Conservation (phyloP, 2,113 vertebrate species). For the Chinchilla lanigera region DNA sequence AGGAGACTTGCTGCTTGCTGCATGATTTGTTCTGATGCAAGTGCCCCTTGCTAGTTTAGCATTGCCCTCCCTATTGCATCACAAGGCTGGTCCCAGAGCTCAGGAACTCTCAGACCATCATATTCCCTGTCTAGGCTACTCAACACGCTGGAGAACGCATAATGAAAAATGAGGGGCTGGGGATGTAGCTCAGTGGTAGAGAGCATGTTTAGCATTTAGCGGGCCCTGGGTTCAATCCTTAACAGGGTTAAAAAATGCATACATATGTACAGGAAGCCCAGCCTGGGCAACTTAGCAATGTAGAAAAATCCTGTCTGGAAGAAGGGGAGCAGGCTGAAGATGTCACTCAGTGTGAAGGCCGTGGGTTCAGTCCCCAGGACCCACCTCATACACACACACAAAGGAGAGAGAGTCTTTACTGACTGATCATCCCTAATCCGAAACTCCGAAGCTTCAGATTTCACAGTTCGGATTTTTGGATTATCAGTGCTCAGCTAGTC, state of each 20-base stretch:
- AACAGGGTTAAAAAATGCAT: neutral
- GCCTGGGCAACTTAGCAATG: neutral
- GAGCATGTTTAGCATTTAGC: neutral
- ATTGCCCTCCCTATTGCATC: no score
- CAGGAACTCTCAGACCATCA: neutral
- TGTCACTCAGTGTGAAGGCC: neutral
- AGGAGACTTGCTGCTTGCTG: neutral
- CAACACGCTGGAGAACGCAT: neutral
- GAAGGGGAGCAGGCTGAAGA: neutral
- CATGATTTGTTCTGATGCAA: neutral
- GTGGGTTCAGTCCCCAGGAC: no score
- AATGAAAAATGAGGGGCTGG: neutral
- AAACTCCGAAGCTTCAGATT: neutral
- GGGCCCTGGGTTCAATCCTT: neutral
- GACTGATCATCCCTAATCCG: neutral
- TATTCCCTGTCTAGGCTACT: neutral
- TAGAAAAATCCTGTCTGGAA: neutral
- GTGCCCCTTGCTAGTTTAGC: accelerated
- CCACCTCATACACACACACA: neutral
- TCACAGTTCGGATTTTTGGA: neutral
- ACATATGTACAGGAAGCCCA: neutral
- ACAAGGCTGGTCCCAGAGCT: neutral
- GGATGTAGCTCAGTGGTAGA: neutral
- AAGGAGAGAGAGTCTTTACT: neutral
- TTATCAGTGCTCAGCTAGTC: neutral